Conservation (phyloP, 2,888 invertebrate genomes). For the Mimumesa dahlbomi region DNA sequence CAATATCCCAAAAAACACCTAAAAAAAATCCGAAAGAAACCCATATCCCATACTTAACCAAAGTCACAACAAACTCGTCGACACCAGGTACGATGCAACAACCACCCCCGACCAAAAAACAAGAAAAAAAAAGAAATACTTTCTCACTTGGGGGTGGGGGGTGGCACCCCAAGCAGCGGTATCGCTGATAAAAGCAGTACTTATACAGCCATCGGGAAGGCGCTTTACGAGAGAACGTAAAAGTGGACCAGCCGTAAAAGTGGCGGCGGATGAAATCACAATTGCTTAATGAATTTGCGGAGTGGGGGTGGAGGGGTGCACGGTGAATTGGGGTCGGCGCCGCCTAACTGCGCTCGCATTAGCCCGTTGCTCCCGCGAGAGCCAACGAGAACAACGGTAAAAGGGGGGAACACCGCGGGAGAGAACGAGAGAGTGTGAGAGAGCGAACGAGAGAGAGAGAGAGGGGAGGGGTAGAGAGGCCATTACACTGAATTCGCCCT, state of each 20-base stretch:
- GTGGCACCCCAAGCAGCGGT: too few species aligned
- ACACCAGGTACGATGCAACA: too few species aligned
- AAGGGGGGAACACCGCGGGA: slow-evolving; percentile 9
- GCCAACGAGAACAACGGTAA: slow-evolving; percentile 5
- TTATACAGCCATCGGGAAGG: slow-evolving; percentile 26
- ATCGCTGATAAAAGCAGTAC: slow-evolving; percentile 24
- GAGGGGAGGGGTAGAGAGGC: slow-evolving; percentile 28
- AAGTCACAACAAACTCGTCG: too few species aligned
- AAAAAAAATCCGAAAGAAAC: too few species aligned
- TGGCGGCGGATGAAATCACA: slow-evolving; percentile 65
- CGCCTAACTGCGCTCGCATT: slow-evolving; percentile 62
- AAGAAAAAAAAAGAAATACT: too few species aligned
- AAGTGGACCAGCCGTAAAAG: slow-evolving; percentile 57
- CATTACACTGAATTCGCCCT: slow-evolving; percentile 65
- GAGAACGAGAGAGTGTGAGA: slow-evolving; percentile 11
- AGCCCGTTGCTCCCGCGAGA: slow-evolving; percentile 51
- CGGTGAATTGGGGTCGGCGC: slow-evolving; percentile 62
- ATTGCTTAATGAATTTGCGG: slow-evolving; percentile 69
- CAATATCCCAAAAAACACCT: too few species aligned
- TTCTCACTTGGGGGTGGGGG: too few species aligned
- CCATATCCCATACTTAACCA: too few species aligned
- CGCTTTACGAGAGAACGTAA: slow-evolving; percentile 42
- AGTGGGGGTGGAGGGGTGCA: too few species aligned
- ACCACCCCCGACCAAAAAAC: too few species aligned
- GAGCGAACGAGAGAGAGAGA: slow-evolving; percentile 9